Evolutionary conservation across 2,113 vertebrate genomes (phyloP), one percentile per base, ranked within the genome.

Genomic region (Solenodon paradoxus): DNA sequence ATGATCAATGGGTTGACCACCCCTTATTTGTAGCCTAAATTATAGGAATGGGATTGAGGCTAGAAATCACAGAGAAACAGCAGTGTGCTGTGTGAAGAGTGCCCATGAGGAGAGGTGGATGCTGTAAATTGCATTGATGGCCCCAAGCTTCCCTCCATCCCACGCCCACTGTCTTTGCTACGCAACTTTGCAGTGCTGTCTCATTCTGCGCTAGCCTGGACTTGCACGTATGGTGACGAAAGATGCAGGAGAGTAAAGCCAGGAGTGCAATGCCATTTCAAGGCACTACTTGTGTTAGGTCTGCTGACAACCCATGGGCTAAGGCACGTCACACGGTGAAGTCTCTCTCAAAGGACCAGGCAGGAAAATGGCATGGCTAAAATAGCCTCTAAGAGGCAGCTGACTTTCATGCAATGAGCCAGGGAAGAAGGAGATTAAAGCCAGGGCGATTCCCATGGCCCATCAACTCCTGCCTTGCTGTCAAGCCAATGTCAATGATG

Each of bases 91-190:
- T 8, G 1, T 47, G 17, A 53, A 68, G 19, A 7, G 10, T 63
- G 51, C 2, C 2, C 6, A 2, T 9, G 26, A 59, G 1, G 8
- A 12, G 4, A 82, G 49, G 12, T 2, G 6, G 28, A 53, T 13
- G 32, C 28, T 84, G 4, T 38, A 40, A 61, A 57, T 15, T 77
- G 12, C 24, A 42, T 0, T 1, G 7, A 88, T 19, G 61, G 11
- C 24, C 9, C 47, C 38, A 17, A 13, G 40, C 47, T 30, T 66
- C 24, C 17, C 42, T 40, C 6, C 2, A 26, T 22, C 5, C n/a
- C 13, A 1, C 7, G 4, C 35, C 4, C 8, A 16, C 26, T 32
- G 26, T 64, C 30, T 35, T 32, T 32, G 28, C 42, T 57, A 28
- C 24, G n/a, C 22, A 40, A 2, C 13, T 77, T 28, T 35, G 35